Base-by-base conservation (phyloP, 2,888 invertebrate species). In the Ischnus inquisitorius region DNA sequence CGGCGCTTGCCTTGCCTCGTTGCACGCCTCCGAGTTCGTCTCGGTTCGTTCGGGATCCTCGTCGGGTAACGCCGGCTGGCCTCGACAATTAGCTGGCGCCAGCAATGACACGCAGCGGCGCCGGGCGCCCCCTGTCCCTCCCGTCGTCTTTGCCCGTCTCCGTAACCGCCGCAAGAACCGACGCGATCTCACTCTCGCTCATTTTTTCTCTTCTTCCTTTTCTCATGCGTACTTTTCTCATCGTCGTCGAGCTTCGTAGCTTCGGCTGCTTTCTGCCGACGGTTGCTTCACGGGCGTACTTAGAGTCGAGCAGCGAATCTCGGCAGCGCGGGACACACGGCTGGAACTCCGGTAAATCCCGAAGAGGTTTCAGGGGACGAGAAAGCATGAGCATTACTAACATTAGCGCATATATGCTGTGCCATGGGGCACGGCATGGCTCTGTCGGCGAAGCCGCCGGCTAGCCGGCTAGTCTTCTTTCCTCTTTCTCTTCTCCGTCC, bases 51-150 rank as follows among this genome's bases (percentile, higher is more conserved):
- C 88, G 88, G 84, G 81, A 79, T 81, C 81, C 75, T 79, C 67
- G 87, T 89, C 90, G 90, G 90, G 87, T 90, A 88, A 90, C 90
- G 90, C 91, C 90, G 91, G 90, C 91, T 92, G 91, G 92, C 92
- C 92, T 92, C 92, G 91, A 92, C 92, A 92, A 92, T 92, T 92
- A 92, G 92, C 92, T 92, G 92, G 92, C 92, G 92, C 92, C 92
- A 91, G 92, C 91, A 92, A 90, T 92, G 92, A 91, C 92, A 92
- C 91, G 92, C 90, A 91, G 92, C 90, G 92, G 91, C 91, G 92
- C 91, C 91, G 91, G 87, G 87, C 83, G 85, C 88, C 85, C 81
- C 86, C 83, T 87, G 84, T 85, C 81, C 85, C 81, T 83, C 65
- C 62, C 76, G 65, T 82, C 79, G 19, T 69, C 77, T 81, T 82